These are phyloP conservation scores for Leguminivora glycinivorella DNA, from an alignment of 1,140 invertebrate species.

Conservation along the genomic window DNA sequence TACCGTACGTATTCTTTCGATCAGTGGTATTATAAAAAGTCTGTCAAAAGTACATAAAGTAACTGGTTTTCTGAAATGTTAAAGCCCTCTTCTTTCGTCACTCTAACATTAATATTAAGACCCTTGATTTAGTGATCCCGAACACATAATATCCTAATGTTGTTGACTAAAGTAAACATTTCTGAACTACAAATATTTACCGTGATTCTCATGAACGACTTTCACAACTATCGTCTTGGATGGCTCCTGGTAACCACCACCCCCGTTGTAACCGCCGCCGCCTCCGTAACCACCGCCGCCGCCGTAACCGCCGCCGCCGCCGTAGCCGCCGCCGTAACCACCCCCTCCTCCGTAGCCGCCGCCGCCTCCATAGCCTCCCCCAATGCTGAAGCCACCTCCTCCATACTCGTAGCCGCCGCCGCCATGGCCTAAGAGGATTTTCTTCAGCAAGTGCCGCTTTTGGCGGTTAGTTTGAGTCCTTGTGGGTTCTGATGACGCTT, in stretches of 20 bases:
- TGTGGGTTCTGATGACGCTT: slow-evolving; percentile 25
- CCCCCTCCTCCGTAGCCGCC: slow-evolving; percentile 33
- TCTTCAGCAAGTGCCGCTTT: slow-evolving; percentile 51
- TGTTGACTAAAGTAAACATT: not conserved
- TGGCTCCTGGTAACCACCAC: slow-evolving; percentile 30
- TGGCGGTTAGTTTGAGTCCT: slow-evolving; percentile 46
- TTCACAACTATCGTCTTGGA: slow-evolving; percentile 32
- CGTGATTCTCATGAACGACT: slow-evolving; percentile 26
- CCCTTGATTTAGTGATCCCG: too few relatives aligned
- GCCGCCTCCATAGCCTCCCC: slow-evolving; percentile 33
- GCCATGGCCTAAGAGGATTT: slow-evolving; percentile 35
- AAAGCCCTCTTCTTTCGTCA: too few relatives aligned
- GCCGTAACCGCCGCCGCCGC: slow-evolving; percentile 32
- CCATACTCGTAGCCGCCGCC: slow-evolving; percentile 39
- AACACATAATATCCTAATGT: not conserved
- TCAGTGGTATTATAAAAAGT: too few relatives aligned
- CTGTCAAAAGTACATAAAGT: too few relatives aligned
- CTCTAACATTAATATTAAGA: too few relatives aligned
- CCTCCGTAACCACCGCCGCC: slow-evolving; percentile 23
- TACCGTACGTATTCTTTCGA: too few relatives aligned
- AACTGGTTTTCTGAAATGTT: too few relatives aligned
- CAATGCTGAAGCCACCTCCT: slow-evolving; percentile 38
- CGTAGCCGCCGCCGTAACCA: slow-evolving; percentile 32
- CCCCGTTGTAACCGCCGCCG: slow-evolving; percentile 2
- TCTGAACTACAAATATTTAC: not conserved